phyloP scores from a whole-genome alignment of 2,113 vertebrate genomes.

The Siniperca chuatsi region DNA sequence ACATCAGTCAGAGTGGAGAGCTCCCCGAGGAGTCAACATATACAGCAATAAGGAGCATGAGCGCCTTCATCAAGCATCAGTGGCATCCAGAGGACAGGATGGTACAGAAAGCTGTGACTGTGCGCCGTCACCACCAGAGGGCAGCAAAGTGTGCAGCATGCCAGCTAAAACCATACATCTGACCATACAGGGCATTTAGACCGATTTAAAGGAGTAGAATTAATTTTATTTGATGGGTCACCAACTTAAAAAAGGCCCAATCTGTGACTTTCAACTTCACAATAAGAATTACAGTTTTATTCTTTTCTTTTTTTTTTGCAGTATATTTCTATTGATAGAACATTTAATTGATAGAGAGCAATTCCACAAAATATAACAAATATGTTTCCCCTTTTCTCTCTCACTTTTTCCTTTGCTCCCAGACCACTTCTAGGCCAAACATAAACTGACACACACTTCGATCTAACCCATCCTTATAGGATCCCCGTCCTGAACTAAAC shows the following conservation, averaged over 20 bases:
- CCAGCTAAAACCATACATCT: neutral
- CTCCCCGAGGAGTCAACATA: constrained; percentile 35
- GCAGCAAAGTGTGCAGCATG: constrained; percentile 55
- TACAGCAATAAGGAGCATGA: neutral
- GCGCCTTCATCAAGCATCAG: constrained; percentile 9
- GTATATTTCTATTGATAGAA: neutral
- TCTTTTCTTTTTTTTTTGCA: neutral
- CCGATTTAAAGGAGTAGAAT: neutral
- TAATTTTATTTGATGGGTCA: neutral
- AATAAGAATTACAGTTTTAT: neutral
- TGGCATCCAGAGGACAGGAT: neutral
- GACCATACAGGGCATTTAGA: neutral
- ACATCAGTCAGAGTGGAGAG: constrained; percentile 42
- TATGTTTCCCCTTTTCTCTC: neutral
- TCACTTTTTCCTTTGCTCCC: neutral
- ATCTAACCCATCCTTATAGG: no score
- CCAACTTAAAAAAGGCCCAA: neutral
- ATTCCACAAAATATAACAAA: neutral
- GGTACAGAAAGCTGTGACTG: constrained; percentile 11
- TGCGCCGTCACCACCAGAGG: constrained; percentile 62
- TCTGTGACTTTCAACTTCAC: neutral
- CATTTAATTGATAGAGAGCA: neutral
- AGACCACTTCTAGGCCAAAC: neutral
- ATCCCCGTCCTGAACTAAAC: no score
- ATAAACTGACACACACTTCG: neutral